phyloP scores from a whole-genome alignment of 1,140 invertebrate species.

The Lordiphosa stackelbergi region DNA sequence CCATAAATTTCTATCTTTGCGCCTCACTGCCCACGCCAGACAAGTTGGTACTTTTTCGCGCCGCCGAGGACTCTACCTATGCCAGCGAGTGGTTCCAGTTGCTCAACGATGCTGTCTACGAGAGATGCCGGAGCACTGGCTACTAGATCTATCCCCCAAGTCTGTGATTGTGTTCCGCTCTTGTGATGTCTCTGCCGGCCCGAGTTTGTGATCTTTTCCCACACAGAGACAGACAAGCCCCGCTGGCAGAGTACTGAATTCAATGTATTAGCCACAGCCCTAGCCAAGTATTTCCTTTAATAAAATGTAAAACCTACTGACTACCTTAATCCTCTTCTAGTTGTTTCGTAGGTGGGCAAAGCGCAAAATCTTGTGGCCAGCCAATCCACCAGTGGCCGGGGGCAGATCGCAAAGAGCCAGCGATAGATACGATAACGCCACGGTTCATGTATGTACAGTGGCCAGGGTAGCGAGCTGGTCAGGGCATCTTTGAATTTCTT shows the following conservation, averaged over 20 bases:
- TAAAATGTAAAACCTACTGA: conserved; percentile 27
- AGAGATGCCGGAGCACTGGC: conserved; percentile 63
- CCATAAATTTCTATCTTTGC: conserved; percentile 73
- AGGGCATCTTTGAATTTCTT: conserved; percentile 79
- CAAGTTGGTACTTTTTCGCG: conserved; percentile 63
- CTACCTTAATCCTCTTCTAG: conserved; percentile 9
- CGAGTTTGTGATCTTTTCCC: conserved; percentile 15
- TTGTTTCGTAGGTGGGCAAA: conserved; percentile 76
- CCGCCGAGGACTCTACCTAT: conserved; percentile 66
- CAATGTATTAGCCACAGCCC: conserved; percentile 36
- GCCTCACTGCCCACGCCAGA: conserved; percentile 41
- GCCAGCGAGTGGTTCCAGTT: conserved; percentile 73
- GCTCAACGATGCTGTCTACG: conserved; percentile 69
- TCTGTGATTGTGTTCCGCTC: conserved; percentile 33
- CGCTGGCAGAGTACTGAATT: conserved; percentile 7
- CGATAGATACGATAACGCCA: conserved; percentile 79
- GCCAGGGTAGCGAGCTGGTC: conserved; percentile 77
- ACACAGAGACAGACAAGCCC: conserved; percentile 1
- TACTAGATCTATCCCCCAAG: conserved; percentile 36
- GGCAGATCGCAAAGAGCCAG: conserved; percentile 78
- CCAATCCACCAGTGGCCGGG: conserved; percentile 78
- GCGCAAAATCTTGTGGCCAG: conserved; percentile 79
- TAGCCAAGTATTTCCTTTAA: conserved; percentile 35
- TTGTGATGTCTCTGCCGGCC: conserved; percentile 10
- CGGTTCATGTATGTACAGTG: conserved; percentile 80